These are phyloP conservation scores for Hippopotamyrus pictus DNA, from an alignment of 2,797 vertebrate genomes.

Conservation along the genomic window DNA sequence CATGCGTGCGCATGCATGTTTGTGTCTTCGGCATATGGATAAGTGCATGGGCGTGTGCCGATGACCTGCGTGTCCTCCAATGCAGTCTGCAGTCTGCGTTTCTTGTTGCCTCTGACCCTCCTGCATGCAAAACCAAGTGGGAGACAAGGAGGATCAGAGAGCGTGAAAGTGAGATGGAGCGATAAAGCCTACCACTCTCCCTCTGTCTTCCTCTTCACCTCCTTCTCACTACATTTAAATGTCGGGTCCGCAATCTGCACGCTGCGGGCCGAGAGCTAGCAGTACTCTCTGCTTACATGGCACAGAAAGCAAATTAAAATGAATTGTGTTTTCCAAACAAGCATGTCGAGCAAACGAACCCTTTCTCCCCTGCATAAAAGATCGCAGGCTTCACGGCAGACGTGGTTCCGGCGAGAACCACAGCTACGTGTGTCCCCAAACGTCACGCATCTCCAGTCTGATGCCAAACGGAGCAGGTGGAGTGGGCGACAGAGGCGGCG, in stretches of 20 bases:
- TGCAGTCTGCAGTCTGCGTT: slow-evolving; percentile 7
- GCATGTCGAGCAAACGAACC: background rate
- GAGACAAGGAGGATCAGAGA: slow-evolving; percentile 41
- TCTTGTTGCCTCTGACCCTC: slow-evolving; percentile 7
- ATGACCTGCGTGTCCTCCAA: background rate
- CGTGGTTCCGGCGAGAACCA: background rate
- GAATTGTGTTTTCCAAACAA: background rate
- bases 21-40: background rate
- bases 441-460: background rate
- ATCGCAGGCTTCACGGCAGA: background rate
- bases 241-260: slow-evolving; percentile 27
- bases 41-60: background rate
- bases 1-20: background rate
- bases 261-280: background rate
- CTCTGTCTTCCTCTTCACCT: slow-evolving; percentile 10
- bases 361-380: background rate
- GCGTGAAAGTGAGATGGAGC: slow-evolving; percentile 51
- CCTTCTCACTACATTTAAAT: slow-evolving; percentile 10
- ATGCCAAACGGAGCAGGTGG: background rate
- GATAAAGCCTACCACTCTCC: slow-evolving; percentile 38
- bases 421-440: background rate
- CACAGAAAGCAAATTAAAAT: background rate
- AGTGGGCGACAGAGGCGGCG: background rate
- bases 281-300: background rate
- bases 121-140: slow-evolving; percentile 27